phyloP scores from a whole-genome alignment of 1,140 invertebrate species.

The Heliothis virescens region DNA sequence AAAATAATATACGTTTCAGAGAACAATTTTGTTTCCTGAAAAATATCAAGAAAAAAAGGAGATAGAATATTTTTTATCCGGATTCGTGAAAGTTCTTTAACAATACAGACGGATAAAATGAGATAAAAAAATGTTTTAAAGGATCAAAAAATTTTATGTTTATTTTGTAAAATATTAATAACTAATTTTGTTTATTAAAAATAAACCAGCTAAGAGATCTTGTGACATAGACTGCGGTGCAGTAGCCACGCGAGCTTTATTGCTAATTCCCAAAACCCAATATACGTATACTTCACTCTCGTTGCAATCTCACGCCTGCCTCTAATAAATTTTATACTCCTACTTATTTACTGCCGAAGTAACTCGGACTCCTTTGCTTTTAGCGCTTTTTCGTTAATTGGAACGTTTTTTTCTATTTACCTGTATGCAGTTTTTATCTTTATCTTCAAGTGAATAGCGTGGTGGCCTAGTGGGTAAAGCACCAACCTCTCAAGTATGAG shows the following conservation, averaged over 20 bases:
- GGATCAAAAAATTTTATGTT: too few relatives aligned
- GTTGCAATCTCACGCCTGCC: slow-evolving; percentile 39
- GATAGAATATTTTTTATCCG: too few relatives aligned
- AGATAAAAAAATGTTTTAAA: too few relatives aligned
- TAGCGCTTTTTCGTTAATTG: slow-evolving; percentile 31
- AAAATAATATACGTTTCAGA: too few relatives aligned
- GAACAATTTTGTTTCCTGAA: too few relatives aligned
- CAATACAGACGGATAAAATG: too few relatives aligned
- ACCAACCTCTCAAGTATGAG: too few relatives aligned
- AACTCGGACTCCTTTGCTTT: slow-evolving; percentile 12
- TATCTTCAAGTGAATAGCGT: too few relatives aligned
- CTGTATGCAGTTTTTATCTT: not conserved
- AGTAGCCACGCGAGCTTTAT: slow-evolving; percentile 41
- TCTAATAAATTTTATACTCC: slow-evolving; percentile 40
- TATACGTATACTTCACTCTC: slow-evolving; percentile 53
- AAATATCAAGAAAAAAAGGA: too few relatives aligned
- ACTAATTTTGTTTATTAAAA: not conserved
- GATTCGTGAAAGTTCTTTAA: too few relatives aligned
- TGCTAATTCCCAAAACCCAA: slow-evolving; percentile 59
- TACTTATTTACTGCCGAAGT: slow-evolving; percentile 32
- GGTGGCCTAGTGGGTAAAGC: too few relatives aligned
- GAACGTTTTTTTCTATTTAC: slow-evolving; percentile 1
- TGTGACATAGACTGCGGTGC: slow-evolving; percentile 37
- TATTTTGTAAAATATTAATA: too few relatives aligned
- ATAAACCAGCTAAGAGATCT: not conserved